These are phyloP conservation scores for Sinosuthora webbiana DNA, from an alignment of 2,113 vertebrate genomes.

Conservation along the genomic window DNA sequence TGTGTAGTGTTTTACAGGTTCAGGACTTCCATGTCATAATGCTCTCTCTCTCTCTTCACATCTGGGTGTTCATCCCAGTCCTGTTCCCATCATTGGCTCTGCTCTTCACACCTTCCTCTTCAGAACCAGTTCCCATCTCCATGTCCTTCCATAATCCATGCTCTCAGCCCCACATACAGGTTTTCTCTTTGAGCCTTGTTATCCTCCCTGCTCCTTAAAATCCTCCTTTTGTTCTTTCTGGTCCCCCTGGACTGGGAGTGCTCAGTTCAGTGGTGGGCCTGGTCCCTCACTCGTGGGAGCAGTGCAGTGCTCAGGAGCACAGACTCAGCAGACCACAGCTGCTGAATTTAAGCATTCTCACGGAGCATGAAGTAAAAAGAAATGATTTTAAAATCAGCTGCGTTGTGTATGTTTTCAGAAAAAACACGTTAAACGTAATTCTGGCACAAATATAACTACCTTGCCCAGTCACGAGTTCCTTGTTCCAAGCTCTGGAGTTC, in stretches of 20 bases:
- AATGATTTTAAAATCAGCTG: neutral
- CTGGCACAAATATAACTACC: neutral
- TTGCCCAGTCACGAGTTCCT: neutral
- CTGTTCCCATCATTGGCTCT: neutral
- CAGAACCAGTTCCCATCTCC: neutral
- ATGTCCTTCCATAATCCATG: neutral
- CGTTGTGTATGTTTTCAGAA: neutral
- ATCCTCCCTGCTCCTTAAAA: neutral
- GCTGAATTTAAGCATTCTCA: neutral
- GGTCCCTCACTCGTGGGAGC: neutral
- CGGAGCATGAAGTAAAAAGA: neutral
- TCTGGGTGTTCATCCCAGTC: neutral
- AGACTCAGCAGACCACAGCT: neutral
- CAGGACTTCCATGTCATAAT: neutral
- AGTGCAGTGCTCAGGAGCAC: neutral
- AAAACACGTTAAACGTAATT: accelerated
- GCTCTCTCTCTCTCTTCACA: neutral
- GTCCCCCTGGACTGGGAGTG: neutral
- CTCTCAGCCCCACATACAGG: neutral
- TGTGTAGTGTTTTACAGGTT: neutral
- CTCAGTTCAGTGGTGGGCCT: neutral
- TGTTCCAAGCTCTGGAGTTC: neutral
- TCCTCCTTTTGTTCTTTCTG: neutral
- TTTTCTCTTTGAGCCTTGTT: neutral
- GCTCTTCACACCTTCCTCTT: neutral